Conservation (phyloP, 2,797 vertebrate species). For the Danionella dracula region DNA sequence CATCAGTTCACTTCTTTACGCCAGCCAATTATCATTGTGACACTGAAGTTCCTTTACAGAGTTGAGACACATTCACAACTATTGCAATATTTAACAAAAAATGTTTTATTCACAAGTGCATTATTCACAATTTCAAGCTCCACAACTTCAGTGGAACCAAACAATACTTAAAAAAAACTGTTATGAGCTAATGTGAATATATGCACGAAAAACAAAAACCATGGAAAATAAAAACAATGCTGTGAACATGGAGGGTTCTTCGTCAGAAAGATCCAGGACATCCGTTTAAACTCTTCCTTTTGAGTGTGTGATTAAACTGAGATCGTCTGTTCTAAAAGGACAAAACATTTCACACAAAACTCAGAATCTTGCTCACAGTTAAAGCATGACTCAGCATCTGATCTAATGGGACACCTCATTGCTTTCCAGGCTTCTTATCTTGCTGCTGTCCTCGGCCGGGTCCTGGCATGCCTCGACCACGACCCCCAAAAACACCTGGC, state of each 20-base stretch:
- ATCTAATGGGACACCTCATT: slow-evolving; percentile 64
- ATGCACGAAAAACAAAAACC: not conserved
- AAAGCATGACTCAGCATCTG: too few relatives aligned
- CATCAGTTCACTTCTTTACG: too few relatives aligned
- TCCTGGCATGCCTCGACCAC: slow-evolving; percentile 79
- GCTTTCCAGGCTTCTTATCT: slow-evolving; percentile 87
- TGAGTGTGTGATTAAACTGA: slow-evolving; percentile 8
- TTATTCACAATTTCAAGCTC: slow-evolving; percentile 59
- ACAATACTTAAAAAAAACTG: too few relatives aligned
- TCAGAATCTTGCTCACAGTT: too few relatives aligned
- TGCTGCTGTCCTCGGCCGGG: slow-evolving; percentile 75
- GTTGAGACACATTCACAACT: not conserved
- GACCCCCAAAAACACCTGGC: slow-evolving; percentile 80
- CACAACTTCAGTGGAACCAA: too few relatives aligned
- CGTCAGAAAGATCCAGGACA: not conserved
- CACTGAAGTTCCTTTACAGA: too few relatives aligned
- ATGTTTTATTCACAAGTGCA: slow-evolving; percentile 64
- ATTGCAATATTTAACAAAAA: slow-evolving; percentile 57
- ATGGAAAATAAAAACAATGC: slow-evolving; percentile 1
- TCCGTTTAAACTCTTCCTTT: not conserved
- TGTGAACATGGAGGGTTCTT: not conserved
- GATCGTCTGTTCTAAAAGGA: not conserved
- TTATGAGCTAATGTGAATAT: slow-evolving; percentile 41
- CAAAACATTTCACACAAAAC: not conserved
- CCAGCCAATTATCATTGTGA: too few relatives aligned